phyloP scores from a whole-genome alignment of 2,888 invertebrate species.

The Cremastinae sp. region DNA sequence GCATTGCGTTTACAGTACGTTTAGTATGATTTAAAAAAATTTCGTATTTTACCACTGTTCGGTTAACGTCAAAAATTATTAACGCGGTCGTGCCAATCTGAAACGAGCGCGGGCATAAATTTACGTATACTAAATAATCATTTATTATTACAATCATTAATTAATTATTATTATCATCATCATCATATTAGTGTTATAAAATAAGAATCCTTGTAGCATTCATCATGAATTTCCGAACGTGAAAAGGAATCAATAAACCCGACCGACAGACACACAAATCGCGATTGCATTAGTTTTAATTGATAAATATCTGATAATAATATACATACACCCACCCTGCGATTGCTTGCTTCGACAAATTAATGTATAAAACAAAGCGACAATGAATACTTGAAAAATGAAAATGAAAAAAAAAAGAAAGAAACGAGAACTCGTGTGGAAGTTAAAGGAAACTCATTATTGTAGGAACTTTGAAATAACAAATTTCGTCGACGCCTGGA shows the following conservation, averaged over 20 bases:
- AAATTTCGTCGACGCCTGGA: constrained; percentile 62
- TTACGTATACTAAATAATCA: constrained; percentile 63
- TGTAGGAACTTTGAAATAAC: constrained; percentile 58
- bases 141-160: constrained; percentile 67
- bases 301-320: constrained; percentile 72
- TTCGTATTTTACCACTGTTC: constrained; percentile 46
- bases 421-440: constrained; percentile 62
- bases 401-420: constrained; percentile 50
- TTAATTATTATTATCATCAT: constrained; percentile 67
- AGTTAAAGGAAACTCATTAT: constrained; percentile 68
- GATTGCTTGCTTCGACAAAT: constrained; percentile 78
- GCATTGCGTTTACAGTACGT: constrained; percentile 60
- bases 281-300: constrained; percentile 65
- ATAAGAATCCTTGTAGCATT: constrained; percentile 74
- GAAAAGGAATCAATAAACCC: constrained; percentile 29
- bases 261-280: constrained; percentile 8
- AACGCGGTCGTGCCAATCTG: constrained; percentile 50
- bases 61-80: constrained; percentile 54
- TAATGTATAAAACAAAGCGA: constrained; percentile 75
- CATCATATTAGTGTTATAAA: constrained; percentile 72
- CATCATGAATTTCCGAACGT: constrained; percentile 63
- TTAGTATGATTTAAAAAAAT: constrained; percentile 61
- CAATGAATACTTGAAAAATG: constrained; percentile 65
- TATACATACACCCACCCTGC: constrained; percentile 74
- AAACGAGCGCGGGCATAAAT: constrained; percentile 56